Base-by-base conservation (phyloP, 2,888 invertebrate genomes). In the Leptopterna dolabrata region DNA sequence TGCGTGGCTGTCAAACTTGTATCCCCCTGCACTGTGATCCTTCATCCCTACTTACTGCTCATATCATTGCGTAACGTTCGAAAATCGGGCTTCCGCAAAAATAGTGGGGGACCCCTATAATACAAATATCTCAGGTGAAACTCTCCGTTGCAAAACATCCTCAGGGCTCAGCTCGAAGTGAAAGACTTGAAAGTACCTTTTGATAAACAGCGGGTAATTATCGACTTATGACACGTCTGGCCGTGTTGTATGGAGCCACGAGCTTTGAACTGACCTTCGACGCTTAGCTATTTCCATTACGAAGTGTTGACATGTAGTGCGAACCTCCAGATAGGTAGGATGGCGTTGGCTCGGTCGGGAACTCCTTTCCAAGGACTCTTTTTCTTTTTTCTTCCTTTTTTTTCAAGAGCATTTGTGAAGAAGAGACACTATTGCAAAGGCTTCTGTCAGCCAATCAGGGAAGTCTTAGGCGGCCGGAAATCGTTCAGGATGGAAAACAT, bases 61-160 rank as follows among this genome's bases (percentile, higher is more conserved):
- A 11, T 7, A 11, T 9, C 4, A n/a, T 63, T 63, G 24, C 27
- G 63, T 24, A 63, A 63, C 63, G 11, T 24, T 63, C 63, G 63
- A 63, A 63, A 24, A 63, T 63, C 63, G 63, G 63, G 63, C 63
- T 63, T 63, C 63, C 63, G 63, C 63, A 63, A 63, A 63, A 63
- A 24, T 47, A 13, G 63, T n/a, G 24, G 24, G 63, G 63, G 63
- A 24, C 24, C 63, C 63, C 24, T 24, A 24, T 24, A 9, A 27
- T 24, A 63, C 63, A 63, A 63, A 63, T 63, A 63, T 63, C 63
- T 11, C 63, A 63, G 19, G 63, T 63, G 63, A 63, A 63, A 63
- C 63, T 63, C 24, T 24, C 13, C 63, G 55, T 63, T 63, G 63
- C 63, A 63, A 63, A 63, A 63, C 11, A 63, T 19, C 24, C 63